Conservation (phyloP, 2,113 vertebrate genomes). For the Fulmarus glacialis region DNA sequence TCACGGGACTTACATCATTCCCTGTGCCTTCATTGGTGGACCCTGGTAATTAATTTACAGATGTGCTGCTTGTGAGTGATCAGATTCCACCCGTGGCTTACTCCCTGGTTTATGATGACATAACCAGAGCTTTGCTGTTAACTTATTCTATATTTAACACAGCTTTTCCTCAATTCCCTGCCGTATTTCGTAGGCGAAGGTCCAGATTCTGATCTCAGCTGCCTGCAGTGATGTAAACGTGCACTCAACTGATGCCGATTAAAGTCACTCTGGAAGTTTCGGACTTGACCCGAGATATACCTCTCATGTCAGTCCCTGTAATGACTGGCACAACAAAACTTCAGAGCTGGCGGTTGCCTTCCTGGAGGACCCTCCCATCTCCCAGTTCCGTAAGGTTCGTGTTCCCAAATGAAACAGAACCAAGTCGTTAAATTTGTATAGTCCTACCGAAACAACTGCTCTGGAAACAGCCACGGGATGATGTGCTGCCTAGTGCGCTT, state of each 20-base stretch:
- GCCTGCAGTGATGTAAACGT: background rate
- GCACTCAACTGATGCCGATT: background rate
- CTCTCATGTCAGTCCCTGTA: background rate
- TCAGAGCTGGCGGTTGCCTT: background rate
- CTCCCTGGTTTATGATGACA: slow-evolving; percentile 51
- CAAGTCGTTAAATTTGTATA: background rate
- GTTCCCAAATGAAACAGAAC: background rate
- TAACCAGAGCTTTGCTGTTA: slow-evolving; percentile 44
- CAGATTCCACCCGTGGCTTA: slow-evolving; percentile 20
- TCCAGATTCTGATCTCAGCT: slow-evolving; percentile 49
- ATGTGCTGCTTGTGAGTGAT: slow-evolving; percentile 50
- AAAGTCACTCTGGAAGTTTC: background rate
- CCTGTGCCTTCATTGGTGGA: slow-evolving; percentile 14
- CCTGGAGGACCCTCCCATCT: background rate
- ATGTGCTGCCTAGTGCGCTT: background rate
- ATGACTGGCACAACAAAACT: background rate
- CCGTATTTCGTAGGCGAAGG: background rate
- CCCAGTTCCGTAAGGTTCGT: fast-evolving
- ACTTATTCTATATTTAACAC: slow-evolving; percentile 53
- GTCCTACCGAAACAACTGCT: background rate
- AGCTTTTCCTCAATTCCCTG: slow-evolving; percentile 12
- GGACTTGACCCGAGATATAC: background rate
- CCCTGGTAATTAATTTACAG: slow-evolving; percentile 43
- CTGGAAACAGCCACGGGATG: background rate
- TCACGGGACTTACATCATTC: slow-evolving; percentile 32